These are phyloP conservation scores for Neelides folsomi DNA, from an alignment of 2,888 invertebrate genomes.

Conservation along the genomic window DNA sequence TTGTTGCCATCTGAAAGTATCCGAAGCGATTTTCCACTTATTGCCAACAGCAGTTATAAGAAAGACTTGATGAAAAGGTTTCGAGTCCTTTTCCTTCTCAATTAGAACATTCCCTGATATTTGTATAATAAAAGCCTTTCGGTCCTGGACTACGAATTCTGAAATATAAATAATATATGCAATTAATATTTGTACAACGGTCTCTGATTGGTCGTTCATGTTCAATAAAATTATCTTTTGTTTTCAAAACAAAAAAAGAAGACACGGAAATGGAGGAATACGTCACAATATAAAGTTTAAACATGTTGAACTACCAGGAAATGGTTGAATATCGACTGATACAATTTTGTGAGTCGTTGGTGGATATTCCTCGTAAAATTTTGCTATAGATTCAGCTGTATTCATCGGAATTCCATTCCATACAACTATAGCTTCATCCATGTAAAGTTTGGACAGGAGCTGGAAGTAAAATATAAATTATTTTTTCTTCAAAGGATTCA, in stretches of 20 bases:
- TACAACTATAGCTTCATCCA: conserved; percentile 67
- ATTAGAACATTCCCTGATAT: conserved; percentile 70
- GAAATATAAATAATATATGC: conserved; percentile 42
- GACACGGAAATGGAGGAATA: conserved; percentile 5
- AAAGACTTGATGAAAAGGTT: conserved; percentile 72
- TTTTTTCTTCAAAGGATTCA: no score
- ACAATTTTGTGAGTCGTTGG: conserved; percentile 60
- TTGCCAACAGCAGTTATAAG: conserved; percentile 73
- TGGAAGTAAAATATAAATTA: conserved; percentile 37
- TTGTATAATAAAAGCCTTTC: conserved; percentile 68
- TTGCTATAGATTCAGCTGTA: conserved; percentile 68
- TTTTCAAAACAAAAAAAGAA: conserved; percentile 2
- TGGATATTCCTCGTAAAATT: conserved; percentile 72
- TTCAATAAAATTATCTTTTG: no score
- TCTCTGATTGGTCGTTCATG: no score
- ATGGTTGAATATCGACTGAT: conserved; percentile 76
- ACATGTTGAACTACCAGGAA: conserved; percentile 44
- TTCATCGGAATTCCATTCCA: conserved; percentile 85
- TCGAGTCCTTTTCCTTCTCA: conserved; percentile 44
- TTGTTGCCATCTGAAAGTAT: conserved; percentile 52
- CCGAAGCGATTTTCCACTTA: conserved; percentile 87
- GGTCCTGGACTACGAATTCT: conserved; percentile 53
- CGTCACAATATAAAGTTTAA: background rate
- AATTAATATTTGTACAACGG: no score
- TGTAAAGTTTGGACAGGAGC: conserved; percentile 65